Base-by-base conservation (phyloP, 1,140 invertebrate genomes). In the Monomorium pharaonis region DNA sequence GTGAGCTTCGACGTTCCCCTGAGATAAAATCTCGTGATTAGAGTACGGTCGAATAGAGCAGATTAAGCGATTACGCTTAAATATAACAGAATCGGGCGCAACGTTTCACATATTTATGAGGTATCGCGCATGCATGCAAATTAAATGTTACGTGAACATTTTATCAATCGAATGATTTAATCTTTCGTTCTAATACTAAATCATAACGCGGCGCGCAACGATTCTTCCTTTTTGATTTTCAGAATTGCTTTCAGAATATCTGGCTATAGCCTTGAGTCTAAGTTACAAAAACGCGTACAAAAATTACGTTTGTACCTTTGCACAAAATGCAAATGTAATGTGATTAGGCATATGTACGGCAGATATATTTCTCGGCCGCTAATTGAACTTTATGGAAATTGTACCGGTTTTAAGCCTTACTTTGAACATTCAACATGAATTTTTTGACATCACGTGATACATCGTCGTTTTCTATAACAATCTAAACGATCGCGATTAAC, bases 101-200 rank as follows among this genome's bases (percentile, higher is more conserved):
- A 24, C 6, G 30, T 56, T 70, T 69, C 24, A 30, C 47, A 81
- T 56, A 81, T 70, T 54, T 70, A 70, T 81, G 63, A 70, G 77
- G 51, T 42, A 42, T 18, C 58, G 21, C 44, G 58, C 27, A 9
- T 49, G 16, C 49, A 72, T 81, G 65, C 51, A 81, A 72, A 72
- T 83, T 30, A 83, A 83, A 58, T 37, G 37, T 72, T 42, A 58
- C 78, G 37, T 44, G 16, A 58, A 56, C 37, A 33, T 56, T 72
- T 83, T 58, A 83, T 81, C 67, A 58, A 80, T 69, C n/a, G 24
- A 54, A 54, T 21, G 49, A 42, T 81, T 56, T 70, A 65, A 60
- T 81, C 7, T 27, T 3, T 18, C 4, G n/a, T 47, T 9, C 5
- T 44, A 24, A 7, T 9, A 16, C 5, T 10, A 54, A 30, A 72